Conservation (phyloP, 2,113 vertebrate species). For the Poeciliopsis turrubarensis region DNA sequence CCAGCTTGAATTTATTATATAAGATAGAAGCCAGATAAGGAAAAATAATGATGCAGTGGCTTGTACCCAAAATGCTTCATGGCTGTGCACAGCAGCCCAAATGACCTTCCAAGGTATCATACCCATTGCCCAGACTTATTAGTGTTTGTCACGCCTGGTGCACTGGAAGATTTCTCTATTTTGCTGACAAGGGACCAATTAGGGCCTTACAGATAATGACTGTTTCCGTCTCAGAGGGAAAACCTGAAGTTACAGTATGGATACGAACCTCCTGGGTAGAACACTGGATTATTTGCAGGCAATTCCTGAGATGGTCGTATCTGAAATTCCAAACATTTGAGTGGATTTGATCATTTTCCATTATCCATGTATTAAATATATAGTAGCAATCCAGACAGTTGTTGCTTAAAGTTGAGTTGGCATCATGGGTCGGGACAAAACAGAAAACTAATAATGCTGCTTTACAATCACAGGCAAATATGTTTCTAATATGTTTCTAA, state of each 20-base stretch:
- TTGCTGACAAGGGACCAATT: slow-evolving; percentile 41
- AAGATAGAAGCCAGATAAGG: slow-evolving; percentile 12
- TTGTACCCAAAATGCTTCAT: slow-evolving; percentile 19
- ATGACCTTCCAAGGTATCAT: slow-evolving; percentile 36
- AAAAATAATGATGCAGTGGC: slow-evolving; percentile 36
- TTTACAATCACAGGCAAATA: not conserved
- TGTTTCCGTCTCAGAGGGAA: slow-evolving; percentile 19
- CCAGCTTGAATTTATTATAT: slow-evolving; percentile 27
- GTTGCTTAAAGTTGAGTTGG: not conserved
- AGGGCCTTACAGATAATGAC: slow-evolving; percentile 22
- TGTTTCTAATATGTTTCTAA: not conserved
- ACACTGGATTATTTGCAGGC: not conserved
- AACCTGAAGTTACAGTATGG: not conserved
- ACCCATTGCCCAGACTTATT: slow-evolving; percentile 11
- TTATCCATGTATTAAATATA: not conserved
- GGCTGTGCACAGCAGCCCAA: slow-evolving; percentile 20
- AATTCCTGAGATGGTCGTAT: not conserved
- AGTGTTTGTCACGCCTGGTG: slow-evolving; percentile 23
- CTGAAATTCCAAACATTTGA: not conserved
- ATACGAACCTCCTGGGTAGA: not conserved
- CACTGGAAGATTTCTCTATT: slow-evolving; percentile 2
- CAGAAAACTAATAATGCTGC: not conserved
- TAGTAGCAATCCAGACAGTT: not conserved
- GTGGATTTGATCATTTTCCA: not conserved
- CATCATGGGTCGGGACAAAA: not conserved